A percentile compares a stretch with the other conserved stretches of the same genome.
These are phyloP conservation scores for Eupsilia transversa DNA, from an alignment of 2,888 invertebrate genomes.

Conservation along the genomic window DNA sequence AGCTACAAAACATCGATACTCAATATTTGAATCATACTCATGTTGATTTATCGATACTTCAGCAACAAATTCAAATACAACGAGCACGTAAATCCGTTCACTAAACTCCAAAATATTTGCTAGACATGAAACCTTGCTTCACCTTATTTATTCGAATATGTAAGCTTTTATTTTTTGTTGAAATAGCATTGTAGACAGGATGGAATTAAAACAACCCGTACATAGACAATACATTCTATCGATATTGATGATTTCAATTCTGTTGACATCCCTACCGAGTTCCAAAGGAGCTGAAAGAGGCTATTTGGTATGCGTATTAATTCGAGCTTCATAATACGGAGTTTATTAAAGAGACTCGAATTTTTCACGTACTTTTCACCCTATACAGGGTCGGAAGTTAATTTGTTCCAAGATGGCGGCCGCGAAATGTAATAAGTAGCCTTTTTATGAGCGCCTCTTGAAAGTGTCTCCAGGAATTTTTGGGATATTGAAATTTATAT, in stretches of 20 bases:
- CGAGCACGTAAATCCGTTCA: conserved; percentile 14
- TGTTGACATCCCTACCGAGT: conserved; percentile 65
- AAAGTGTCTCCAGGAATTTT: conserved; percentile 53
- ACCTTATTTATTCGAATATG: conserved; percentile 18
- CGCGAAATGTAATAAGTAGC: conserved; percentile 67
- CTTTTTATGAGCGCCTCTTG: conserved; percentile 61
- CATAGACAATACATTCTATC: conserved; percentile 34
- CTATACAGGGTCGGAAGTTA: conserved; percentile 71
- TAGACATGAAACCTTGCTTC: conserved; percentile 22
- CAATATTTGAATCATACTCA: conserved; percentile 22
- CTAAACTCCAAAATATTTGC: conserved; percentile 24
- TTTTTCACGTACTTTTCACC: conserved; percentile 76
- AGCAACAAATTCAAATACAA: conserved; percentile 17
- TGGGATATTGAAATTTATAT: conserved; percentile 58
- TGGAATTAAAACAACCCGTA: not conserved
- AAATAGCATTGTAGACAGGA: not conserved
- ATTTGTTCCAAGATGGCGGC: conserved; percentile 69
- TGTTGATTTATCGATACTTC: conserved; percentile 21
- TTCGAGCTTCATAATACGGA: conserved; percentile 77
- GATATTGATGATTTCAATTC: conserved; percentile 57
- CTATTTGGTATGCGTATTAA: conserved; percentile 77
- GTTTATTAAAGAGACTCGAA: conserved; percentile 83
- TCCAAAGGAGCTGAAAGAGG: conserved; percentile 58
- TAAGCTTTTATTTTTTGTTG: conserved; percentile 14
- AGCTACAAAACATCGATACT: conserved; percentile 42